phyloP scores from a whole-genome alignment of 2,797 vertebrate genomes.

The Mormyrops attenuatus region DNA sequence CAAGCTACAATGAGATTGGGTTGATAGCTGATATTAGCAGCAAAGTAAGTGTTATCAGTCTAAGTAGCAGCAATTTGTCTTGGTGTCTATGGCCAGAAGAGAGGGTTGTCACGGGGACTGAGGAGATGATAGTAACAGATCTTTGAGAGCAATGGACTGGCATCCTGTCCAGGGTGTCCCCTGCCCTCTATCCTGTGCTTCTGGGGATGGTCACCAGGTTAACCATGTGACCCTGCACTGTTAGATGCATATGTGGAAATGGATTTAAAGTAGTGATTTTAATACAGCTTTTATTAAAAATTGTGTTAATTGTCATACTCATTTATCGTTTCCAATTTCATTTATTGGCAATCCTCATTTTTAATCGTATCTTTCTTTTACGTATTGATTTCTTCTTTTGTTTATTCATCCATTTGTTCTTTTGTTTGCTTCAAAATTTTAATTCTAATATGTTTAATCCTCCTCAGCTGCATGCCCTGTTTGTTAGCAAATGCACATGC shows the following conservation, averaged over 20 bases:
- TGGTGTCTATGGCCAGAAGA: background rate
- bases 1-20: background rate
- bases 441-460: conserved; percentile 6
- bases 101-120: background rate
- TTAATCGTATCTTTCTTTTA: background rate
- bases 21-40: background rate
- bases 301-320: background rate
- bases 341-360: background rate
- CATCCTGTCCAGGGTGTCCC: background rate
- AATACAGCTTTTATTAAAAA: background rate
- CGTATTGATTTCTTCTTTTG: background rate
- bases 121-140: background rate
- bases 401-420: background rate
- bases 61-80: too few relatives aligned
- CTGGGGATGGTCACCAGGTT: background rate
- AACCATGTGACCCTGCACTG: background rate
- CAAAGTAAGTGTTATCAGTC: background rate
- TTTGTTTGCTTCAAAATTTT: background rate
- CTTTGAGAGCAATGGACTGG: background rate
- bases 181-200: background rate
- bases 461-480: background rate
- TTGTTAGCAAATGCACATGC: background rate
- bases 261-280: background rate
- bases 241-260: background rate
- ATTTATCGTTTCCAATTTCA: background rate